Conservation (phyloP, 2,888 invertebrate genomes). For the Lissonota sp. region DNA sequence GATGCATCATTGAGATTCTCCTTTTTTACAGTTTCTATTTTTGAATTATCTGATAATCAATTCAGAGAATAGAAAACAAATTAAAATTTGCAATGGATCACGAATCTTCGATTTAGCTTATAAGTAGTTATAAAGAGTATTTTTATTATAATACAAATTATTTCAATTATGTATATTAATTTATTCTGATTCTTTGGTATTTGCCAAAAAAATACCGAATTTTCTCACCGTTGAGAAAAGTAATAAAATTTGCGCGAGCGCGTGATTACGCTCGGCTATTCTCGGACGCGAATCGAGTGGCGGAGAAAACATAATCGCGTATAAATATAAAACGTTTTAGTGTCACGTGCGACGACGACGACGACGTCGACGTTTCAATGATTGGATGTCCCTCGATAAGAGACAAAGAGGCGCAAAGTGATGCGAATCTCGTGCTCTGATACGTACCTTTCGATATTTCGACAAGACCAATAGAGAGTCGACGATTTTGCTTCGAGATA, state of each 20-base stretch:
- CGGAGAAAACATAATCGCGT: slow-evolving; percentile 19
- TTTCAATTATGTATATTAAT: too few relatives aligned
- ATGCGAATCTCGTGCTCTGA: slow-evolving; percentile 5
- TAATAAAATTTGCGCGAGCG: slow-evolving; percentile 1
- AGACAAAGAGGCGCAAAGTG: neutral
- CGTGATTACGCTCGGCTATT: slow-evolving; percentile 41
- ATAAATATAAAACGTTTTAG: slow-evolving; percentile 9
- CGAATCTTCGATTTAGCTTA: too few relatives aligned
- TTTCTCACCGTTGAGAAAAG: neutral
- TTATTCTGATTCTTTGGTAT: too few relatives aligned
- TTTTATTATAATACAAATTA: too few relatives aligned
- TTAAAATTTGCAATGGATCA: too few relatives aligned
- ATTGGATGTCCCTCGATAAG: slow-evolving; percentile 1
- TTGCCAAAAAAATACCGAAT: too few relatives aligned
- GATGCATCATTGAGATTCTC: too few relatives aligned
- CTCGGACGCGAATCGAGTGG: slow-evolving; percentile 33
- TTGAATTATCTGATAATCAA: too few relatives aligned
- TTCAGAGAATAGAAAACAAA: too few relatives aligned
- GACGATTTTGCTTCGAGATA: slow-evolving; percentile 33
- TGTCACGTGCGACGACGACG: slow-evolving; percentile 35
- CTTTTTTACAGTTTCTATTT: too few relatives aligned
- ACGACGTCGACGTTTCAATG: slow-evolving; percentile 26
- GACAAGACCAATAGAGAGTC: slow-evolving; percentile 1
- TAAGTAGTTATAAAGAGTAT: too few relatives aligned
- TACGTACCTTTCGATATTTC: slow-evolving; percentile 22